Percentiles rank a stretch among this genome's conserved stretches.
Evolutionary conservation across 1,140 invertebrate genomes (phyloP).

Genomic region (Lutraria rhynchaena): DNA sequence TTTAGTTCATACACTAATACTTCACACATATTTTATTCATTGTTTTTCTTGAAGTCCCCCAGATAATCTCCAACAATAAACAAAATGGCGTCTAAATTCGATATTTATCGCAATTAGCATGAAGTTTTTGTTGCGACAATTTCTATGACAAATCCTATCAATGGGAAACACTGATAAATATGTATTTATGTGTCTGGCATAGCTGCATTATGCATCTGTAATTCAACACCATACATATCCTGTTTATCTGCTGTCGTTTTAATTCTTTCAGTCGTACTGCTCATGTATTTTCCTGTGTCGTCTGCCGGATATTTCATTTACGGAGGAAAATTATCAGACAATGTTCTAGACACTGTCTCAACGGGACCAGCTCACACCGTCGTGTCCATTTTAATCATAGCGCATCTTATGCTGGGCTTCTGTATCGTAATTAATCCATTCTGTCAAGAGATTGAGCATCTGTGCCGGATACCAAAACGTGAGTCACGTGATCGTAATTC

Average conservation of each 20-base stretch:
- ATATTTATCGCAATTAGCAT: no score
- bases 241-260: slow-evolving; percentile 44
- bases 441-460: slow-evolving; percentile 87
- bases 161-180: no score
- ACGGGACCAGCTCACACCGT: slow-evolving; percentile 55
- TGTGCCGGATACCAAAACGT: slow-evolving; percentile 86
- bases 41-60: no score
- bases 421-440: slow-evolving; percentile 83
- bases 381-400: slow-evolving; percentile 79
- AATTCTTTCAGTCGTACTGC: slow-evolving; percentile 76
- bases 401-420: slow-evolving; percentile 81
- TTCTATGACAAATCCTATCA: no score
- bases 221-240: neutral
- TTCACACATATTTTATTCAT: no score
- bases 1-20: no score
- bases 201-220: no score
- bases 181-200: no score
- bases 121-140: no score
- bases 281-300: slow-evolving; percentile 78
- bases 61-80: no score
- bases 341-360: slow-evolving; percentile 74
- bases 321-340: slow-evolving; percentile 68
- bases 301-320: slow-evolving; percentile 73
- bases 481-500: slow-evolving; percentile 78
- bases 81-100: no score